Percentiles rank a stretch among this genome's conserved stretches.
Evolutionary conservation across 2,797 vertebrate species (phyloP).

Genomic region (Babyrousa celebensis): DNA sequence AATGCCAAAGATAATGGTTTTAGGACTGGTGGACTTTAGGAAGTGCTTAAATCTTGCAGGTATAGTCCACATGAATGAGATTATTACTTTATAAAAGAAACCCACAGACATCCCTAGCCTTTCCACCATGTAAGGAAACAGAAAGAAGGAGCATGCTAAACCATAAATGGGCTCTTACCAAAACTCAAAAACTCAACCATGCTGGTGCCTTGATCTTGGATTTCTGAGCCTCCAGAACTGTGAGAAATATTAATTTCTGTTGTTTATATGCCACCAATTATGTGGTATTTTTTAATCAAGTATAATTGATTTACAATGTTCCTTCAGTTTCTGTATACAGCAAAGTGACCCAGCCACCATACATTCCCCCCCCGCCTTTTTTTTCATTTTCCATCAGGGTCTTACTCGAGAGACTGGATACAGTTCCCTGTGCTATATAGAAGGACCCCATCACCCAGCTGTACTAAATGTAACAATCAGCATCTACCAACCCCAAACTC

Average conservation of each 20-base stretch:
- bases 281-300: background rate
- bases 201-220: background rate
- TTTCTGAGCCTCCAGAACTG: too few relatives aligned
- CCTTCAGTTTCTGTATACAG: too few relatives aligned
- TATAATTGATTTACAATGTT: too few relatives aligned
- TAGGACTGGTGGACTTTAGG: background rate
- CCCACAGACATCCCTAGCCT: background rate
- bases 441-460: too few relatives aligned
- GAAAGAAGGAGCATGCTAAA: background rate
- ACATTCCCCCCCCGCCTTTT: too few relatives aligned
- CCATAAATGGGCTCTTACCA: background rate
- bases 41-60: background rate
- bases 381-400: too few relatives aligned
- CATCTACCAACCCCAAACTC: too few relatives aligned
- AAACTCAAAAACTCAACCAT: background rate
- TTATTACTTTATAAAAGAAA: background rate
- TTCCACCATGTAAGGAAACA: background rate
- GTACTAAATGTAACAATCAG: too few relatives aligned
- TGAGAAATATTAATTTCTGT: background rate
- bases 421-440: too few relatives aligned
- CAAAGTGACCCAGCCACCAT: too few relatives aligned
- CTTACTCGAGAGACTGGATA: too few relatives aligned
- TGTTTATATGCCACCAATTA: background rate
- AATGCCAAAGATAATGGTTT: background rate
- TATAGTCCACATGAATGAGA: background rate